Base-by-base conservation (phyloP, 2,888 invertebrate genomes). In the Drosophila niveifrons region DNA sequence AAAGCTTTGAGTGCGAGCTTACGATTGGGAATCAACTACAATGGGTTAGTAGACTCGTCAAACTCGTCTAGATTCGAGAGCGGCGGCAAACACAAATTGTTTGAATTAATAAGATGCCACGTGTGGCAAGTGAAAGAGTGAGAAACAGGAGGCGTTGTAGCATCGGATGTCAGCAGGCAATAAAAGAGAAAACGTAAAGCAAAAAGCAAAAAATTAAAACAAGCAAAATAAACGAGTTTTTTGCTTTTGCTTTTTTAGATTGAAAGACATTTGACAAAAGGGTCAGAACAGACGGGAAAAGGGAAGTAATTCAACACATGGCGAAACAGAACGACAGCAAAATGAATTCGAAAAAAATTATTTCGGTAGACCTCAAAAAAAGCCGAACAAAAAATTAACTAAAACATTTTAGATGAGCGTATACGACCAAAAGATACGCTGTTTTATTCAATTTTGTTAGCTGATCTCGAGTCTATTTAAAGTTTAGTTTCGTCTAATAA, bases 121-220 rank as follows among this genome's bases (percentile, higher is more conserved):
- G 72, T 75, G 73, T 59, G 47, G 77, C 69, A 76, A 72, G 69
- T 62, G 72, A 58, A 39, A 61, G 29, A 41, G 51, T 18, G 34
- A 39, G 28, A 9, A 31, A 17, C 13, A 41, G 39, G 15, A 41
- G 15, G 8, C 39, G 8, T 6, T n/a, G 36, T 31, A 15, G 34
- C 36, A 56, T 39, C 46, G 31, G 29, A 59, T 63, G 44, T 48
- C 18, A 56, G 41, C 34, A 11, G 36, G 39, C 51, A 53, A 43
- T 47, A 61, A 75, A 76, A 75, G 72, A 75, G 75, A 75, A 75
- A 76, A 75, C 68, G 47, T 55, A 34, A 53, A 57, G 58, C 56
- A 64, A 55, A 59, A 66, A 53, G 55, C 39, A 17, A 23, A 23
- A 23, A 23, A 23, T 23, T 23, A 23, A 23, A 23, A 23, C 23